Evolutionary conservation across 1,140 invertebrate species (phyloP), one percentile per base, ranked within the genome.

Genomic region (Manduca sexta): DNA sequence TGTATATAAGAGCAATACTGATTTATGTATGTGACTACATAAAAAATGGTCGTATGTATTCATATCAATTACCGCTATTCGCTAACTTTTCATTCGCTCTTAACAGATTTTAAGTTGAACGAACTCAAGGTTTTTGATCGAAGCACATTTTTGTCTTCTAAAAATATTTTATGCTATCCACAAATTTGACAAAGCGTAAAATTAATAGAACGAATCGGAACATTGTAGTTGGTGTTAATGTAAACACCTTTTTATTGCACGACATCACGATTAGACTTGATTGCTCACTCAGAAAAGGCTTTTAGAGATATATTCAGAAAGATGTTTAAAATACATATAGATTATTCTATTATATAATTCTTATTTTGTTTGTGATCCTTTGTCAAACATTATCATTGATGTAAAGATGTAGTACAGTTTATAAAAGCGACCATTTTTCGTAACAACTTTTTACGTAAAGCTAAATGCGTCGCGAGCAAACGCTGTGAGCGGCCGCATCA

Each of bases 191-290:
- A 56, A 35, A 50, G 48, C 56, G 52, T 64, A 49, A 61, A 64
- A 60, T 64, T 53, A 45, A 52, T 40, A 50, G 52, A 64, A 58
- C 62, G 54, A 64, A 64, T 64, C 26, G 51, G n/a, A 16, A 42
- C 43, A 52, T 49, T 42, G 40, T 45, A 44, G 43, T 53, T 50
- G 38, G 31, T 49, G 35, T 26, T n/a, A 45, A 35, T 42, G 31
- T 12, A 47, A 47, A 37, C 21, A 4, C 13, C n/a, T 53, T 47
- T 48, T 39, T 44, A 45, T 26, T n/a, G 16, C 38, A 26, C 21
- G 21, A 26, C 14, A 40, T 17, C 38, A 18, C 38, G 16, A 18
- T 29, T 29, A 14, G 18, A 29, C 11, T 26, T 40, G 7, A 18
- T 13, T 17, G 16, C 10, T 12, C 16, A 38, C 7, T 0, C 18